Evolutionary conservation across 2,113 vertebrate genomes (phyloP).

Genomic region (Copsychus sechellarum): DNA sequence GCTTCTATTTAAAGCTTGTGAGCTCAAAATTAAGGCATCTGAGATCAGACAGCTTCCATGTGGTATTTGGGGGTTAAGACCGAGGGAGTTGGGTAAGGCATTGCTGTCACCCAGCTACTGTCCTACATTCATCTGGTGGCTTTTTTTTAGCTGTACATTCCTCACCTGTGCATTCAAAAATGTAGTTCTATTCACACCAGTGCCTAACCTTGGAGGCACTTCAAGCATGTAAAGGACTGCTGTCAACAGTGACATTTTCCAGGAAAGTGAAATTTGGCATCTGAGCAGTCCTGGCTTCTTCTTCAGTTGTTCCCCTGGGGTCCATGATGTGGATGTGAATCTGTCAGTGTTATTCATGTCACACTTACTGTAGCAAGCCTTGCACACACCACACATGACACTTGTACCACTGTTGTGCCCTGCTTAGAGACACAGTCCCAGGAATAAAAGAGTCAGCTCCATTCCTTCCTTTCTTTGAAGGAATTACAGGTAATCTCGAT

Average conservation of each 20-base stretch:
- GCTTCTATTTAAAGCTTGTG: not conserved
- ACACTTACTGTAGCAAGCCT: not conserved
- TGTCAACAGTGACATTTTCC: slow-evolving; percentile 7
- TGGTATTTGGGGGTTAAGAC: not conserved
- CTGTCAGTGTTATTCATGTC: not conserved
- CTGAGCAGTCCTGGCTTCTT: not conserved
- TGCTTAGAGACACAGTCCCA: not conserved
- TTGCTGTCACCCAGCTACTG: not conserved
- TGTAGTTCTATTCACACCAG: not conserved
- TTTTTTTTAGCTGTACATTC: not conserved
- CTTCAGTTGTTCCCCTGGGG: not conserved
- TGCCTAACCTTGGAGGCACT: not conserved
- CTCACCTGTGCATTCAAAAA: not conserved
- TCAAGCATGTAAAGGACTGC: not conserved
- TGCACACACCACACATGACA: not conserved
- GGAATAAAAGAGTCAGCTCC: not conserved
- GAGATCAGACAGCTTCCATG: not conserved
- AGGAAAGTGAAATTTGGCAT: not conserved
- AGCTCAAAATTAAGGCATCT: not conserved
- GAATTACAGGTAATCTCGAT: not conserved
- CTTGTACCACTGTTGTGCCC: not conserved
- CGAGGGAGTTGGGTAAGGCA: not conserved
- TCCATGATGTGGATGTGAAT: not conserved
- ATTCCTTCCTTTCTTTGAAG: not conserved
- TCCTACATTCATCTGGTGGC: not conserved